phyloP scores from a whole-genome alignment of 1,140 invertebrate species.

The Drosophila sulfurigaster region DNA sequence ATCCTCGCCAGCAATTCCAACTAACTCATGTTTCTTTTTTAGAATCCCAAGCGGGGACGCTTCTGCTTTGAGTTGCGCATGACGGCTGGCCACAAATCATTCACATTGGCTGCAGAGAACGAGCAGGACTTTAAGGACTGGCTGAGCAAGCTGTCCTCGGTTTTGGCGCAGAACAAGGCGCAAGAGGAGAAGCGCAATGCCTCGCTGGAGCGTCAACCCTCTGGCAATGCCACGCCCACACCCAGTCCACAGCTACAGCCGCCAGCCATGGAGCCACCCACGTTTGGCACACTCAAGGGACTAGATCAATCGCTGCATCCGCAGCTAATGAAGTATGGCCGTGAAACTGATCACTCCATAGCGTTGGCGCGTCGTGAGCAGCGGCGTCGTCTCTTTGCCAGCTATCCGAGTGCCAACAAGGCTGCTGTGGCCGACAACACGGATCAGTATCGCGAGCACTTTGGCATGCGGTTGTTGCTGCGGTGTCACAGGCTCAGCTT shows the following conservation, averaged over 20 bases:
- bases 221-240: slow-evolving; percentile 35
- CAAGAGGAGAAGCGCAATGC: slow-evolving; percentile 89
- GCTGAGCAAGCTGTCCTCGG: slow-evolving; percentile 90
- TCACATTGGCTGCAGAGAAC: slow-evolving; percentile 93
- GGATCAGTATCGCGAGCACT: slow-evolving; percentile 90
- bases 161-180: slow-evolving; percentile 91
- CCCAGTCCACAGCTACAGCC: slow-evolving; percentile 61
- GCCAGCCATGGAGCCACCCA: slow-evolving; percentile 68
- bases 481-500: slow-evolving; percentile 91
- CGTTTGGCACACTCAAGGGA: slow-evolving; percentile 92
- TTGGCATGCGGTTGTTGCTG: slow-evolving; percentile 93
- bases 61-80: slow-evolving; percentile 95
- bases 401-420: slow-evolving; percentile 68
- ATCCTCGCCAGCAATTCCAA: neutral
- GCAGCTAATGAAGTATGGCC: slow-evolving; percentile 92
- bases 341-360: slow-evolving; percentile 95
- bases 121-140: slow-evolving; percentile 94
- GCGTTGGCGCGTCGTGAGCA: slow-evolving; percentile 91
- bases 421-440: slow-evolving; percentile 85
- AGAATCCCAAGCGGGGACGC: slow-evolving; percentile 94
- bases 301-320: slow-evolving; percentile 96
- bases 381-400: slow-evolving; percentile 89
- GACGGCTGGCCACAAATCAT: slow-evolving; percentile 92
- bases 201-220: slow-evolving; percentile 88
- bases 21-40: slow-evolving; percentile 38